These are phyloP conservation scores for Noctua janthe DNA, from an alignment of 2,888 invertebrate species.

Conservation along the genomic window DNA sequence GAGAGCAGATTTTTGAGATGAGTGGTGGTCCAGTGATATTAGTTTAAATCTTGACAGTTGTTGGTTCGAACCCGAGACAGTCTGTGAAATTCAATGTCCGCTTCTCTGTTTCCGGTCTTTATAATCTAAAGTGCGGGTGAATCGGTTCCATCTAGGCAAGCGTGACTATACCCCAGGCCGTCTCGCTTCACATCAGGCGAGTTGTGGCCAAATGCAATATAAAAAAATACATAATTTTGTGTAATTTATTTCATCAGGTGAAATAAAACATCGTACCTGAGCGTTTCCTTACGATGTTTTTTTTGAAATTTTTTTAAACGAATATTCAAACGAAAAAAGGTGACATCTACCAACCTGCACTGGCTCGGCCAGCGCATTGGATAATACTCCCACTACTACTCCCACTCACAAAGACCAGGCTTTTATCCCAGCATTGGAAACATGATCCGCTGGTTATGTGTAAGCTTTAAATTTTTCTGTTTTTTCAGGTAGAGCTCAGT, in stretches of 20 bases:
- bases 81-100: not conserved
- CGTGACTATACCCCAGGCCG: too few species aligned
- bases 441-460: not conserved
- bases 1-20: not conserved
- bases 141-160: too few species aligned
- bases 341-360: not conserved
- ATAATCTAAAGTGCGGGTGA: too few species aligned
- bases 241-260: not conserved
- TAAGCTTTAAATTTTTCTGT: not conserved
- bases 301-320: not conserved
- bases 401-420: not conserved
- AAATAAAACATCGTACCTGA: not conserved
- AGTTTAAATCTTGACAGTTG: not conserved
- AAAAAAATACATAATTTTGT: not conserved
- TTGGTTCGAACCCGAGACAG: not conserved
- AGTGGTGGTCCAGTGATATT: not conserved
- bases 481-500: slow-evolving; percentile 83
- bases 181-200: too few species aligned
- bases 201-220: not conserved
- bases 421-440: not conserved
- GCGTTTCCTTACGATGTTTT: too few species aligned
- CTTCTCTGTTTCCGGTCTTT: not conserved
- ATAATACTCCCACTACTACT: not conserved
- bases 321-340: not conserved
- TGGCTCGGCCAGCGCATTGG: not conserved